Evolutionary conservation across 2,888 invertebrate species (phyloP).

Genomic region (Epirrita christyi): DNA sequence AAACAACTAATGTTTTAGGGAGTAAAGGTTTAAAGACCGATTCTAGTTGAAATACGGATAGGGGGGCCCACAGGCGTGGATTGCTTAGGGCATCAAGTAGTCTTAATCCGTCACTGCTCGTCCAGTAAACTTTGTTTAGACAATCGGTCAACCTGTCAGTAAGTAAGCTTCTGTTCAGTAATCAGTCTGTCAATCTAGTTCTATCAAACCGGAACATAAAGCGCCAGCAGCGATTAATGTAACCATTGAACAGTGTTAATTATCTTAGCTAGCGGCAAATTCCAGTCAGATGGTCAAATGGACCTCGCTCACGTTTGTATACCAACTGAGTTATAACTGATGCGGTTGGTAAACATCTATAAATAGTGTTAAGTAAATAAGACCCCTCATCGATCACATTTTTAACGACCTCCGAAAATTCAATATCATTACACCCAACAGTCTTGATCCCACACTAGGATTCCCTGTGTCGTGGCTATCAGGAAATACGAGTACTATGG

Average conservation of each 20-base stretch:
- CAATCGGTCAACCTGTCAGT: not conserved
- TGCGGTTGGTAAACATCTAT: not conserved
- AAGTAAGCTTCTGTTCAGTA: not conserved
- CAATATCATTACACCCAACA: no score
- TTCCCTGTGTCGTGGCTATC: no score
- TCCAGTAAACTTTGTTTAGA: not conserved
- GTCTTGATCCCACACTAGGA: no score
- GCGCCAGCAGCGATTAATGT: constrained; percentile 12
- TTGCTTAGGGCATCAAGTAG: no score
- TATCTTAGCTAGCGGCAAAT: constrained; percentile 21
- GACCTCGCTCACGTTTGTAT: constrained; percentile 7
- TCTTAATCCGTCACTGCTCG: not conserved
- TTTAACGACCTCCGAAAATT: no score
- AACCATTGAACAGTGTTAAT: constrained; percentile 24
- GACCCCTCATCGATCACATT: no score
- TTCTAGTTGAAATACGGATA: no score
- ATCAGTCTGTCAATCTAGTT: constrained; percentile 7
- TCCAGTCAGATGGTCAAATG: constrained; percentile 24
- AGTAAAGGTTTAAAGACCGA: no score
- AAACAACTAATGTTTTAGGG: no score
- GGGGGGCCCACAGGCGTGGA: no score
- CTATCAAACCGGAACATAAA: constrained; percentile 7
- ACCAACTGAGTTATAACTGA: not conserved
- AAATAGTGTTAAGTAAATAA: not conserved
- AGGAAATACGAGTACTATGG: no score